Base-by-base conservation (phyloP, 2,797 vertebrate species). In the Sebastes taczanowskii region DNA sequence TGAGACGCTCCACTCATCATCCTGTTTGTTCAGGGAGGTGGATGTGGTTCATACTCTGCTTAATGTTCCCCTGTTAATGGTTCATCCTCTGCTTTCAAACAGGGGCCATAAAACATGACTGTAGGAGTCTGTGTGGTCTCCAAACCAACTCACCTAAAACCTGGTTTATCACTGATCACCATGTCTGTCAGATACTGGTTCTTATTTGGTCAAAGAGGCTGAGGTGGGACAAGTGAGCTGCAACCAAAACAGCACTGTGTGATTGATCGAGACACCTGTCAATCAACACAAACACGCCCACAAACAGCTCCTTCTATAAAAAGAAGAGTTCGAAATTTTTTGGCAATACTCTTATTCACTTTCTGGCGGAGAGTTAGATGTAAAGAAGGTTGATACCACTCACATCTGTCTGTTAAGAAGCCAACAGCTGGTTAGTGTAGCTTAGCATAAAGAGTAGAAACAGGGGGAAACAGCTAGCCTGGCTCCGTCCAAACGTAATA, bases 11-110 rank as follows among this genome's bases (percentile, higher is more conserved):
- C 63, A 3, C 16, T 27, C 29, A 64, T 42, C 38, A 25, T 4
- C 10, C 32, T 78, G 71, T 86, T 78, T 81, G 65, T 52, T 71
- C 59, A 77, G 65, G 68, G 63, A 35, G 70, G 69, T 67, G 60
- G 23, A 71, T 22, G 25, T 1, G 34, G 60, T 72, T 80, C 20
- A 52, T 52, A 20, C 18, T 52, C 2, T 9, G n/a, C 34, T 25
- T 30, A 8, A 68, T 27, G 38, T 18, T 9, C 23, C 38, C 16
- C 2, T 4, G 49, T 9, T 78, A 25, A 25, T 8, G 52, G 25
- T 27, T 53, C 29, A 60, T n/a, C 56, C 6, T 62, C 71, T 42
- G 55, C 68, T 72, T 29, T 66, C 22, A 64, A 32, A 61, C 53
- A 13, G 10, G 8, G 23, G 2, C 18, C 42, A 42, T 6, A 70